Evolutionary conservation across 2,797 vertebrate species (phyloP), one percentile per base, ranked within the genome.

Genomic region (Atherinosoma microstoma): DNA sequence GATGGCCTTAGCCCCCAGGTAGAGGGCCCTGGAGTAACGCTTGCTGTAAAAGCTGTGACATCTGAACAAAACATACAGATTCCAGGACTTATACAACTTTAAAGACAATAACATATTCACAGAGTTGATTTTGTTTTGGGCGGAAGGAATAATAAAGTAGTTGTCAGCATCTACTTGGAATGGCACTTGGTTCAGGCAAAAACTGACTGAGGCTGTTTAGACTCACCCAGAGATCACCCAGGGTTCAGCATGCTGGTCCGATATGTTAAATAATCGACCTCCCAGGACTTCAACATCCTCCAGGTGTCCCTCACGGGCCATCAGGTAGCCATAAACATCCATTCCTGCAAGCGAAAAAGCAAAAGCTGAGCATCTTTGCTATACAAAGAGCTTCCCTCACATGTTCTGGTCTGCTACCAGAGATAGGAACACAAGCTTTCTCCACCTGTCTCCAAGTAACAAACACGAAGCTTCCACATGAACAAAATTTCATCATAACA

Each of bases 41-140:
- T 99, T 99, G 81, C 97, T 99, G 74, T 99, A 99, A 92, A 99
- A 99, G 89, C 98, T 99, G 85, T 99, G 97, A 88, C 97, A 99
- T 38, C 98, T 99, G 85, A 0, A 61, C 0, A 60, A 80, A 38
- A 65, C 3, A 64, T 0, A 58, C 6, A 64, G n/a, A 75, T 61
- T n/a, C 15, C 57, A 6, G 11, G 0, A 12, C 35, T 67, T 29
- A 58, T 2, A 56, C 40, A 34, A 42, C 7, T 22, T 10, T 18
- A 32, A 42, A 11, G 8, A 54, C 8, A 12, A n/a, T 0, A 4
- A 61, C 20, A 36, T 7, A 30, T 36, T 62, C 8, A 63, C 8
- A 12, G 18, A 24, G 18, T 47, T 18, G 4, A 15, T 15, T 18
- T 45, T 18, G 16, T 18, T 45, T 6, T 45, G 40, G 6, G 40